Base-by-base conservation (phyloP, 1,140 invertebrate species). In the Lasioglossum albipes region DNA sequence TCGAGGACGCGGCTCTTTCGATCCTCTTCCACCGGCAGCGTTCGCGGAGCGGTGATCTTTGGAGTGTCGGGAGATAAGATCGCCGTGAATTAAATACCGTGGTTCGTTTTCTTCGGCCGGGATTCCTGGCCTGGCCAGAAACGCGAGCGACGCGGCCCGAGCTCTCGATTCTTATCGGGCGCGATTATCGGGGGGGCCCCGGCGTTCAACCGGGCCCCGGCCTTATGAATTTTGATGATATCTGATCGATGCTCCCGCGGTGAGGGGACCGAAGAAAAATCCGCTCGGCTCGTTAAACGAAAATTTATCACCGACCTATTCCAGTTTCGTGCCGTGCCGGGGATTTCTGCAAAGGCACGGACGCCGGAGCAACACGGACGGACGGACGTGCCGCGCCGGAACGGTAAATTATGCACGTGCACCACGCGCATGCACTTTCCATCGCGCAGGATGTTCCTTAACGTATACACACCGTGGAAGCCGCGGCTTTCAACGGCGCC, bases 371-470 rank as follows among this genome's bases (percentile, higher is more conserved):
- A 81, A 75, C 72, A 85, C 83, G 82, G 66, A 57, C 67, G 54
- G 54, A 41, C 22, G 72, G 31, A 84, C 57, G 45, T 49, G 45
- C 45, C 45, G 45, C 45, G 10, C 18, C 41, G 66, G 66, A 68
- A 85, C 83, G 83, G 83, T 85, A 85, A 84, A 85, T 85, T 85
- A 76, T 85, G 84, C 70, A 20, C 72, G 77, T 42, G 71, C 45
- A 59, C 18, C 27, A 71, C 83, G 83, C 73, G 71, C 61, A 72
- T 84, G 74, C 79, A 73, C 74, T 85, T 82, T 77, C 74, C 83
- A 81, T 54, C 71, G 65, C 83, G 22, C 16, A 79, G 69, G 76
- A 59, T 59, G 57, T 9, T 36, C 36, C 36, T 36, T 3, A 36
- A 36, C 36, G 36, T 36, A 27, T 27, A 36, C 36, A 59, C 18